Percentiles rank a stretch among this genome's conserved stretches.
Conservation (phyloP, 2,113 vertebrate genomes). For the Podilymbus podiceps region DNA sequence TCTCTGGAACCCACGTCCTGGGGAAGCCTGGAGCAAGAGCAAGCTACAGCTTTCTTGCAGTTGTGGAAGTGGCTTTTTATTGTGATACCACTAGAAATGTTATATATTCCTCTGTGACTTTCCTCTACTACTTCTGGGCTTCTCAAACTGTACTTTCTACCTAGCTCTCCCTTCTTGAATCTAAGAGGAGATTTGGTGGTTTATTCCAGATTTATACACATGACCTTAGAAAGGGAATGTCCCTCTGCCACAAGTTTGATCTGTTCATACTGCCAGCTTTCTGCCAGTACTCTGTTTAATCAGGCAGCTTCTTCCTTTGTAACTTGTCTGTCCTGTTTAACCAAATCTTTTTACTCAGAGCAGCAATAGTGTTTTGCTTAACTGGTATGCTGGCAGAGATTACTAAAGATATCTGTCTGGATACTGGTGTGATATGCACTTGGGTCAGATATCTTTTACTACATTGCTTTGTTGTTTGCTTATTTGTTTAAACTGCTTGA, state of each 20-base stretch:
- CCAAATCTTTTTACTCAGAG: slow-evolving; percentile 58
- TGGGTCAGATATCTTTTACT: slow-evolving; percentile 32
- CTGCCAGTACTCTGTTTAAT: background rate
- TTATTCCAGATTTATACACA: background rate
- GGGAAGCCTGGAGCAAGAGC: background rate
- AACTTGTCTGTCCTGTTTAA: slow-evolving; percentile 44
- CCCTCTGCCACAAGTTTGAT: background rate
- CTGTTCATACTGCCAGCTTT: background rate
- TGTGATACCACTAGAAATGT: background rate
- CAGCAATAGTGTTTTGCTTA: slow-evolving; percentile 26
- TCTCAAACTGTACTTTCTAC: background rate
- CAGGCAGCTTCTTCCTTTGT: background rate
- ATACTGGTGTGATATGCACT: slow-evolving; percentile 19
- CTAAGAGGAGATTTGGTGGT: background rate
- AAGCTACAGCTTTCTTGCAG: background rate
- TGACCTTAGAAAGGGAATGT: background rate
- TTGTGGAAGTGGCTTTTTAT: background rate
- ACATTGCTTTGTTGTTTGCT: background rate
- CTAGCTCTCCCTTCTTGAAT: background rate
- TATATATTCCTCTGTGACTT: background rate
- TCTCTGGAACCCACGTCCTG: background rate
- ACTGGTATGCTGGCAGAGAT: slow-evolving; percentile 38
- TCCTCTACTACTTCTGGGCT: background rate
- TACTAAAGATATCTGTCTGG: slow-evolving; percentile 11
- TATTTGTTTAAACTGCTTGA: slow-evolving; percentile 6